Base-by-base conservation (phyloP, 2,888 invertebrate species). In the Drosophila incognita region DNA sequence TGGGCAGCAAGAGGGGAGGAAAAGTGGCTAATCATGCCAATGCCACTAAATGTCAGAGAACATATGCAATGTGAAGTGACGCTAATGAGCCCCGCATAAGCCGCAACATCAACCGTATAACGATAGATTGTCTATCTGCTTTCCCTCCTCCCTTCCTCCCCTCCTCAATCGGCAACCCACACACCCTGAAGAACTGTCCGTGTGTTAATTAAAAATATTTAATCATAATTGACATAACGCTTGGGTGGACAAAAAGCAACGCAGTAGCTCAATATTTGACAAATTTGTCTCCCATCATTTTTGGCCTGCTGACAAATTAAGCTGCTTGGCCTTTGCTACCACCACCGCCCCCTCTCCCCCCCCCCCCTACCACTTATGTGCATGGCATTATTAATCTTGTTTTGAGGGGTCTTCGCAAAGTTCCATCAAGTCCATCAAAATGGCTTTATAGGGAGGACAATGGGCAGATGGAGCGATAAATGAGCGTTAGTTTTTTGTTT, bases 181-280 rank as follows among this genome's bases (percentile, higher is more conserved):
- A n/a, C 6, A 6, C 35, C 11, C 18, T 4, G 15, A 13, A 52
- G 18, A 31, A 13, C n/a, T 27, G 18, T 18, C 63, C 24, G 27
- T 21, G 13, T 27, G 29, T 57, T 80, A 77, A 85, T 86, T 89
- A 89, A 87, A 84, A 87, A 61, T 78, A 60, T 74, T 72, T 81
- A 83, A 82, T 82, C 87, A 84, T 87, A 84, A 87, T 87, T 89
- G 82, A 76, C 81, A 71, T 60, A 64, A 62, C 59, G 67, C 53
- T 63, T 56, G 46, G 62, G 42, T 56, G 53, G 62, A 11, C 42
- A 21, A 27, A 62, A 53, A 63, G 59, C 54, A 21, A 3, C 21
- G 18, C 36, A 63, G 2, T 29, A 35, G 42, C 76, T 65, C 64
- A 80, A 76, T 72, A 63, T 72, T 80, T 68, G 52, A 61, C 61